A percentile compares a stretch with the other conserved stretches of the same genome.
These are phyloP conservation scores for Marcusenius ussheri DNA, from an alignment of 2,113 vertebrate species.

Conservation along the genomic window DNA sequence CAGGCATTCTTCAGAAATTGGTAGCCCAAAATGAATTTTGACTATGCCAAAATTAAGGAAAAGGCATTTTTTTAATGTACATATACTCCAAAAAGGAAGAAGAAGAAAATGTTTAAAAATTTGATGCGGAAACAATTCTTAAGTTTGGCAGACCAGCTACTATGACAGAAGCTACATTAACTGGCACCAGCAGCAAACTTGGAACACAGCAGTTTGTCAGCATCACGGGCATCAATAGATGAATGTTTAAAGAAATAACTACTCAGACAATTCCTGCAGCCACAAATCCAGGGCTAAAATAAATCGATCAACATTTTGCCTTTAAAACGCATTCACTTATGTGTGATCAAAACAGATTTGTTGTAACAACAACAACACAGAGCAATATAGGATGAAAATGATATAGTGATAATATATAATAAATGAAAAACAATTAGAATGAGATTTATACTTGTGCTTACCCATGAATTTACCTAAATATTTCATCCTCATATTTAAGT, in stretches of 20 bases:
- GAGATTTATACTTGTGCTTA: neutral
- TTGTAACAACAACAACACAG: neutral
- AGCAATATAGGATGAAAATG: neutral
- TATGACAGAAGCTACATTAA: neutral
- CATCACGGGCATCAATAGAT: neutral
- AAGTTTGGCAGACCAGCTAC: neutral
- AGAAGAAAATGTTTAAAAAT: neutral
- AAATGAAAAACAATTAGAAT: neutral
- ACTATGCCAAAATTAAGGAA: neutral
- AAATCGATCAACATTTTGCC: neutral
- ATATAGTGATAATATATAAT: neutral
- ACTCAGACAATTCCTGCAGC: too few species aligned
- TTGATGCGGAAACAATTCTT: neutral
- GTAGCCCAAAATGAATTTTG: neutral
- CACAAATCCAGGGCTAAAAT: neutral
- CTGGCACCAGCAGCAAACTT: neutral
- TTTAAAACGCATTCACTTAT: neutral
- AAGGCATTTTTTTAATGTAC: neutral
- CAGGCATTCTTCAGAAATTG: neutral
- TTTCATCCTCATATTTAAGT: neutral
- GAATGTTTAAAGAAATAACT: neutral
- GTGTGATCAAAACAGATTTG: neutral
- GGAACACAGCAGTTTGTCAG: neutral
- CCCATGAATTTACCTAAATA: neutral
- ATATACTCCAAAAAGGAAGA: neutral